These are phyloP conservation scores for Charanyca ferruginea DNA, from an alignment of 2,888 invertebrate species.

Conservation along the genomic window DNA sequence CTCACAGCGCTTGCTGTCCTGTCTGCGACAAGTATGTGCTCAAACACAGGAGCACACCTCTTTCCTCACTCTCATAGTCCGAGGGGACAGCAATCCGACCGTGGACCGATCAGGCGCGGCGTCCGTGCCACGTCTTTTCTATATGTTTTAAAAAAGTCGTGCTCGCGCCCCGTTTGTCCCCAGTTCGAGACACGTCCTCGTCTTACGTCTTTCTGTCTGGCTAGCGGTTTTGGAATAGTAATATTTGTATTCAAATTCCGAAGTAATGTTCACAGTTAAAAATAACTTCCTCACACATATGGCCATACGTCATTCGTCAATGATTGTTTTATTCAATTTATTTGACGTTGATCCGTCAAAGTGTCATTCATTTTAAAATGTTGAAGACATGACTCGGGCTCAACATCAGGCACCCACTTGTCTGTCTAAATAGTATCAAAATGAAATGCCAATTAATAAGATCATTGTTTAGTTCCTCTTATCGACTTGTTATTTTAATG, in stretches of 20 bases:
- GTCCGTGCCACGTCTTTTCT: no score
- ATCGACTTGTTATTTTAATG: background rate
- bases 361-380: conserved; percentile 27
- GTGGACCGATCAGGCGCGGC: no score
- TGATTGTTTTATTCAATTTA: conserved; percentile 42
- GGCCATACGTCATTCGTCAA: conserved; percentile 44
- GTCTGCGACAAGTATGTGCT: no score
- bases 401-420: background rate
- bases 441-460: conserved; percentile 11
- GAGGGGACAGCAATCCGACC: no score
- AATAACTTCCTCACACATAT: conserved; percentile 45
- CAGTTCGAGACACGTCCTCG: no score
- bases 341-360: conserved; percentile 48
- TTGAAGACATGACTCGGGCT: background rate
- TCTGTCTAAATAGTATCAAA: background rate
- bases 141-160: no score
- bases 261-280: conserved; percentile 26
- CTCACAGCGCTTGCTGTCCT: no score
- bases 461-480: conserved; percentile 1
- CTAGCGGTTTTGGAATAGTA: no score
- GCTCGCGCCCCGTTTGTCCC: no score
- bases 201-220: no score
- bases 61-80: no score
- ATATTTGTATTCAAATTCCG: conserved; percentile 14
- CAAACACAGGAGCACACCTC: no score